Evolutionary conservation across 2,797 vertebrate species (phyloP).

Genomic region (Sardinella longiceps): DNA sequence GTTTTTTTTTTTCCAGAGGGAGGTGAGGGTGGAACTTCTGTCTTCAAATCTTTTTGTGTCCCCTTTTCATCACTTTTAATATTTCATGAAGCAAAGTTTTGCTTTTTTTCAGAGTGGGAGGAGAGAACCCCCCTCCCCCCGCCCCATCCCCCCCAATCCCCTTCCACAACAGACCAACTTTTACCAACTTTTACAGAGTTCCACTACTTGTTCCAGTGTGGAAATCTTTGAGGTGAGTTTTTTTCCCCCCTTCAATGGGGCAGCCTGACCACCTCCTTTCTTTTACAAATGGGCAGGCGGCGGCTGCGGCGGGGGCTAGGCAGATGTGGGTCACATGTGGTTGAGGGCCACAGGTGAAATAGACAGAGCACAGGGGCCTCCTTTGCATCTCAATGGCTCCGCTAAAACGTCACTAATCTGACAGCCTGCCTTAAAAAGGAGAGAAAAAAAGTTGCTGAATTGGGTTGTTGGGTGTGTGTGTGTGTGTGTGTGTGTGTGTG

Average conservation of each 20-base stretch:
- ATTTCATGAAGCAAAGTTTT: not conserved
- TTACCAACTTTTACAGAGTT: not conserved
- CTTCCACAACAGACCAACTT: not conserved
- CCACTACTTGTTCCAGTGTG: not conserved
- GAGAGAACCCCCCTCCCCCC: not conserved
- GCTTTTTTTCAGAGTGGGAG: not conserved
- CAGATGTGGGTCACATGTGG: constrained; percentile 27
- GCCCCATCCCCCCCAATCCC: too few relatives aligned
- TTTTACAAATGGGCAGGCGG: constrained; percentile 9
- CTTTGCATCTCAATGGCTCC: constrained; percentile 30
- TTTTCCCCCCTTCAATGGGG: not conserved
- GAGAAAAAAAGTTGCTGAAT: constrained; percentile 27
- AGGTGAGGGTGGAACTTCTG: not conserved
- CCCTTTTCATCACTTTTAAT: not conserved
- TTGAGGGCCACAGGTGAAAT: constrained; percentile 30
- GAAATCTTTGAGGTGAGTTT: constrained; percentile 11
- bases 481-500: constrained; percentile 18
- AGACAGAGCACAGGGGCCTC: constrained; percentile 18
- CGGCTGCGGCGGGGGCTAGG: not conserved
- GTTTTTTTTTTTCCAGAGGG: constrained; percentile 7
- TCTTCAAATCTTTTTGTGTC: not conserved
- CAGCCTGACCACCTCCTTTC: constrained; percentile 21
- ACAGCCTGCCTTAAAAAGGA: constrained; percentile 30
- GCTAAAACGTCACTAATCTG: constrained; percentile 37
- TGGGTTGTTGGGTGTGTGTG: constrained; percentile 18